Base-by-base conservation (phyloP, 2,888 invertebrate genomes). In the Acleris literana region DNA sequence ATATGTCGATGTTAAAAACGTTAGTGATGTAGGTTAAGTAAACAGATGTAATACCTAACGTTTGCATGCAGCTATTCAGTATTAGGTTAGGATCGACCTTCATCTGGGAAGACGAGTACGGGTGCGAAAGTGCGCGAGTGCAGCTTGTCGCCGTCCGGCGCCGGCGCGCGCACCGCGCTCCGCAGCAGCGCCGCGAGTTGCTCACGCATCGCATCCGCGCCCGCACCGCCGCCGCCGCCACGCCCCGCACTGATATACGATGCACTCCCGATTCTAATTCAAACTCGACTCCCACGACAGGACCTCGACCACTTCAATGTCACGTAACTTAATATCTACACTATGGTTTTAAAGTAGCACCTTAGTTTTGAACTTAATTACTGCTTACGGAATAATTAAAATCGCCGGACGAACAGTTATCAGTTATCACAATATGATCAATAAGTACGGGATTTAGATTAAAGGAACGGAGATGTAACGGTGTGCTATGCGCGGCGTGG, bases 171-270 rank as follows among this genome's bases (percentile, higher is more conserved):
- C 79, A 84, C 86, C 22, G 89, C 79, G 80, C 80, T 84, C 64
- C 87, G 88, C 76, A 92, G 77, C 72, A 90, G 79, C 72, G 86
- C 83, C 74, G 89, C 79, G 72, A 91, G 83, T 85, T 88, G 90
- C 72, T 90, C 91, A 71, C 89, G 92, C 92, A 92, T 92, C 86
- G 84, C 92, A 90, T 90, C 87, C 67, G 69, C 63, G 56, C 48
- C 59, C 58, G 72, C 66, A 69, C 59, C 65, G n/a, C 46, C 46
- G n/a, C 46, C 46, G 2, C 46, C 46, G 46, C 17, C 46, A 46
- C 46, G 17, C 46, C 46, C 46, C 46, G 17, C 17, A 17, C 17
- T 17, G 17, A n/a, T 18, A 29, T 17, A 57, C 57, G 13, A 53
- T 25, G 29, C 29, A 53, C 33, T 18, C 39, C 39, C 39, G 39